Conservation (phyloP, 2,113 vertebrate species). For the Psammodynastes pulverulentus region DNA sequence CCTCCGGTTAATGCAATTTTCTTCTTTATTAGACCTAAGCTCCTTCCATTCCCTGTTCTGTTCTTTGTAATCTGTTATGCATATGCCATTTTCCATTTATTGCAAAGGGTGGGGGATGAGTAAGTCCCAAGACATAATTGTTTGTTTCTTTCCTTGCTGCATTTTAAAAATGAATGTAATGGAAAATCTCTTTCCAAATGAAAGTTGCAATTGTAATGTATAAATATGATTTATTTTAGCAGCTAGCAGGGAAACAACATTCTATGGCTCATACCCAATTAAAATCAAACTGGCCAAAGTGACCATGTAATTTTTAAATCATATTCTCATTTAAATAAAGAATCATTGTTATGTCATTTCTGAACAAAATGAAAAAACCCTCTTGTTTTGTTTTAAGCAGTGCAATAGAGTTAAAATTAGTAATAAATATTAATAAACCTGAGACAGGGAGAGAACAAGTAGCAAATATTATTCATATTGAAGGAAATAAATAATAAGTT, state of each 20-base stretch:
- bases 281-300: neutral
- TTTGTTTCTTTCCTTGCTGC: constrained; percentile 23
- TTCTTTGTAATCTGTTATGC: constrained; percentile 24
- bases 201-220: constrained; percentile 32
- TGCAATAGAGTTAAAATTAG: constrained; percentile 15
- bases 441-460: constrained; percentile 14
- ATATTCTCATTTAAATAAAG: constrained; percentile 1
- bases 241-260: constrained; percentile 37
- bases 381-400: constrained; percentile 33
- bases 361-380: constrained; percentile 11
- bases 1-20: neutral
- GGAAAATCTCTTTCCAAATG: constrained; percentile 22
- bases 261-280: constrained; percentile 8
- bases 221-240: neutral
- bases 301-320: constrained; percentile 15
- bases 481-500: too few species aligned
- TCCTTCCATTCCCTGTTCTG: constrained; percentile 13
- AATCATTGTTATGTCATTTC: neutral
- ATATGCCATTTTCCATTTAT: constrained; percentile 35
- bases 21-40: constrained; percentile 28
- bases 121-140: constrained; percentile 9
- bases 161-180: constrained; percentile 38
- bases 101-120: constrained; percentile 22
- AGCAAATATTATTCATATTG: constrained; percentile 56
- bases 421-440: constrained; percentile 28